A percentile compares a stretch with the other conserved stretches of the same genome.
Conservation (phyloP, 2,888 invertebrate species). For the Stomorhina lunata region DNA sequence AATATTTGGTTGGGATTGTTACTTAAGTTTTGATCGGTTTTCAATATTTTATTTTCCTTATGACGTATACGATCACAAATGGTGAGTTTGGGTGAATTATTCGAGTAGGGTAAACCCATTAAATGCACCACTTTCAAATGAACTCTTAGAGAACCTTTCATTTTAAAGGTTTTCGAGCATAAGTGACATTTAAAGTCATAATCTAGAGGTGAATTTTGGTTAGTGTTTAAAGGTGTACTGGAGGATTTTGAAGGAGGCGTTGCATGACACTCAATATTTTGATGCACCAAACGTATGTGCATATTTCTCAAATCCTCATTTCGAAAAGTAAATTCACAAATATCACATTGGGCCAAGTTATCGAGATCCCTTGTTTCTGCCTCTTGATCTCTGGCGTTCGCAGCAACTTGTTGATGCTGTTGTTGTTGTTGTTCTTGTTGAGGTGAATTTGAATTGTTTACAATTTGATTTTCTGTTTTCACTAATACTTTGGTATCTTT, state of each 20-base stretch:
- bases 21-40: slow-evolving; percentile 3
- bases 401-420: slow-evolving; percentile 39
- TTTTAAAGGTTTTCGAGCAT: slow-evolving; percentile 89
- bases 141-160: slow-evolving; percentile 90
- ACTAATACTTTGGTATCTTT: slow-evolving; percentile 14
- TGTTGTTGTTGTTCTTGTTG: too few species aligned
- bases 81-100: slow-evolving; percentile 71
- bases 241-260: slow-evolving; percentile 66
- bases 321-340: slow-evolving; percentile 87
- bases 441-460: slow-evolving; percentile 44
- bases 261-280: slow-evolving; percentile 67
- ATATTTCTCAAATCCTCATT: slow-evolving; percentile 86
- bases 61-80: slow-evolving; percentile 76
- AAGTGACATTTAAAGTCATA: slow-evolving; percentile 84
- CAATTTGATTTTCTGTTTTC: slow-evolving; percentile 19
- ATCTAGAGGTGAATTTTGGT: slow-evolving; percentile 48
- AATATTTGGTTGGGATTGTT: neutral
- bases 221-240: neutral
- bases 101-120: slow-evolving; percentile 70
- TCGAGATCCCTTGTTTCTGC: neutral
- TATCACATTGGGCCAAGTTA: slow-evolving; percentile 81
- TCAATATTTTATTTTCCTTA: slow-evolving; percentile 68
- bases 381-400: neutral
- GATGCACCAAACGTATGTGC: slow-evolving; percentile 87
- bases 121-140: slow-evolving; percentile 90